Percentiles rank a stretch among this genome's conserved stretches.
Evolutionary conservation across 2,797 vertebrate species (phyloP).

Genomic region (Tokudaia tokunoshimensis): DNA sequence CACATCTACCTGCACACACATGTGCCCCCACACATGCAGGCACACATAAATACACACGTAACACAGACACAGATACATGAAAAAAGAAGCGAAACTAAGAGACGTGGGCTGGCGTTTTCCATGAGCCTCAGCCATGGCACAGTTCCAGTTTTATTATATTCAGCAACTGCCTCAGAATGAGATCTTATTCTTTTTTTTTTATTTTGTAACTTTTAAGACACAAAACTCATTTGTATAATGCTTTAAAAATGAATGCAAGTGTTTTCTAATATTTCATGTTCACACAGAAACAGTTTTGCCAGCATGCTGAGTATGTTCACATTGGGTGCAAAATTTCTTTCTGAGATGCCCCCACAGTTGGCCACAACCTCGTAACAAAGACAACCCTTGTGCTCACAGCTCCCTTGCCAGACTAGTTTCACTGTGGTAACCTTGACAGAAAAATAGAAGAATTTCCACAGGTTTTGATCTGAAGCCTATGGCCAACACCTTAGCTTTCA

Average conservation of each 20-base stretch:
- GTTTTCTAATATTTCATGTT: slow-evolving; percentile 58
- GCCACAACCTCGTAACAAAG: neutral
- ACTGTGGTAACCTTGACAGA: neutral
- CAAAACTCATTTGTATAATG: neutral
- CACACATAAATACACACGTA: neutral
- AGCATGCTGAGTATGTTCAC: neutral
- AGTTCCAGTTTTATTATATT: neutral
- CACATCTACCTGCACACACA: neutral
- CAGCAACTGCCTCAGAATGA: neutral
- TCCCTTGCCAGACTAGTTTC: neutral
- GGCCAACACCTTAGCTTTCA: neutral
- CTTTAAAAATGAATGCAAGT: neutral
- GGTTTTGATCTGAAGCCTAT: slow-evolving; percentile 12
- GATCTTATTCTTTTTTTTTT: neutral
- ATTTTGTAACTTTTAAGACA: neutral
- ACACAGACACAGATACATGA: neutral
- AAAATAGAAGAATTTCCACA: neutral
- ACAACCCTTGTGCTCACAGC: neutral
- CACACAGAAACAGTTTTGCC: neutral
- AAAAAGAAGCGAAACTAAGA: neutral
- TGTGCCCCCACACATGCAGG: neutral
- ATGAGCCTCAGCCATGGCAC: neutral
- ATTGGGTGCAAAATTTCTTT: slow-evolving; percentile 10
- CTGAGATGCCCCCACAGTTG: neutral
- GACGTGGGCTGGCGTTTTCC: neutral